Percentiles rank a stretch among this genome's conserved stretches.
Evolutionary conservation across 2,113 vertebrate species (phyloP).

Genomic region (Nettapus auritus): DNA sequence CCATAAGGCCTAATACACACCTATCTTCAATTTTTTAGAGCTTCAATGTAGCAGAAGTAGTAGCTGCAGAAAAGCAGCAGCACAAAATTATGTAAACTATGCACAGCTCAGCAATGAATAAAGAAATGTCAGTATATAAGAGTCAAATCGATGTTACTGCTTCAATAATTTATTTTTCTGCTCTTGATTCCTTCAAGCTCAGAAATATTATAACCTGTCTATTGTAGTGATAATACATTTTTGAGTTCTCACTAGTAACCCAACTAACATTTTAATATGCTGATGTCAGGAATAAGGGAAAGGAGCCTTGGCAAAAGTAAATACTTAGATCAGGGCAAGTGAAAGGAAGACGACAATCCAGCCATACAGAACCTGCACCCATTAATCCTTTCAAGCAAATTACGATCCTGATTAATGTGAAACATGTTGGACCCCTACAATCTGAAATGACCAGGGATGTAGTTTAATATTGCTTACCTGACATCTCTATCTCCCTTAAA

Average conservation of each 20-base stretch:
- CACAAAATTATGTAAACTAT: neutral
- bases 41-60: neutral
- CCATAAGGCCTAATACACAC: neutral
- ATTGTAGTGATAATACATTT: neutral
- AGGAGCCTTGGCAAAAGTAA: neutral
- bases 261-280: neutral
- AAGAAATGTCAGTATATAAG: neutral
- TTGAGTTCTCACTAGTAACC: neutral
- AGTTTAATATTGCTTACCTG: neutral
- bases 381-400: neutral
- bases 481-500: neutral
- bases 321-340: neutral
- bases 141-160: neutral
- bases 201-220: neutral
- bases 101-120: neutral
- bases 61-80: neutral
- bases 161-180: neutral
- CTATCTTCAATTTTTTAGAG: neutral
- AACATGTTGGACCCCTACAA: neutral
- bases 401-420: neutral
- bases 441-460: neutral
- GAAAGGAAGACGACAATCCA: neutral
- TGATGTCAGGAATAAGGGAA: neutral
- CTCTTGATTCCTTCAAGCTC: neutral
- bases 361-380: neutral